These are phyloP conservation scores for Microctenopoma lineatum DNA, from an alignment of 2,797 vertebrate genomes.

Conservation along the genomic window DNA sequence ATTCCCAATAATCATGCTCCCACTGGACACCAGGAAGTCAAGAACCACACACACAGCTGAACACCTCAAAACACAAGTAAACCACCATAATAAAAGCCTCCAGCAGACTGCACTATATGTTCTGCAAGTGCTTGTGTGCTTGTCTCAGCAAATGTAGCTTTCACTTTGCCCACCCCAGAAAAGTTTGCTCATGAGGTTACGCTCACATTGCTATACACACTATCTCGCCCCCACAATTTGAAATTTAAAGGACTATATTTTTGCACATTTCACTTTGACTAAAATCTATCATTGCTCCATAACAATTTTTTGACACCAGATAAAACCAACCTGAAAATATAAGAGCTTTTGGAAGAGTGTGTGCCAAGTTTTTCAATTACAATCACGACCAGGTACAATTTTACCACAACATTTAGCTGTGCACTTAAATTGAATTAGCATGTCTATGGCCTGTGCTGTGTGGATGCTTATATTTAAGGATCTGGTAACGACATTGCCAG, in stretches of 20 bases:
- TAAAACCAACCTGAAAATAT: constrained; percentile 30
- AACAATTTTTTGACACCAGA: constrained; percentile 38
- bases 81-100: constrained; percentile 47
- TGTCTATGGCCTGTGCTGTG: neutral
- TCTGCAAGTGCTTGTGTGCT: constrained; percentile 52
- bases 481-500: neutral
- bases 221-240: constrained; percentile 20
- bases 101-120: constrained; percentile 25
- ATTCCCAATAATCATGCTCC: constrained; percentile 26
- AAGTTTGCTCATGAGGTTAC: constrained; percentile 32
- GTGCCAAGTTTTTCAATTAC: neutral
- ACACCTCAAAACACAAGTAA: constrained; percentile 33
- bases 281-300: constrained; percentile 48
- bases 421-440: too few species aligned
- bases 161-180: constrained; percentile 21
- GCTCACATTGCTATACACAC: neutral
- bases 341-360: constrained; percentile 19
- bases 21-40: constrained; percentile 18
- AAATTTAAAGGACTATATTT: constrained; percentile 46
- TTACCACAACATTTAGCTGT: too few species aligned
- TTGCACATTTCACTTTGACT: constrained; percentile 32
- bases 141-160: constrained; percentile 63
- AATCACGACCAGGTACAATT: too few species aligned
- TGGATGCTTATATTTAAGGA: neutral
- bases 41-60: neutral